A percentile compares a stretch with the other conserved stretches of the same genome.
Evolutionary conservation across 2,113 vertebrate species (phyloP).

Genomic region (Eudyptes chrysolophus): DNA sequence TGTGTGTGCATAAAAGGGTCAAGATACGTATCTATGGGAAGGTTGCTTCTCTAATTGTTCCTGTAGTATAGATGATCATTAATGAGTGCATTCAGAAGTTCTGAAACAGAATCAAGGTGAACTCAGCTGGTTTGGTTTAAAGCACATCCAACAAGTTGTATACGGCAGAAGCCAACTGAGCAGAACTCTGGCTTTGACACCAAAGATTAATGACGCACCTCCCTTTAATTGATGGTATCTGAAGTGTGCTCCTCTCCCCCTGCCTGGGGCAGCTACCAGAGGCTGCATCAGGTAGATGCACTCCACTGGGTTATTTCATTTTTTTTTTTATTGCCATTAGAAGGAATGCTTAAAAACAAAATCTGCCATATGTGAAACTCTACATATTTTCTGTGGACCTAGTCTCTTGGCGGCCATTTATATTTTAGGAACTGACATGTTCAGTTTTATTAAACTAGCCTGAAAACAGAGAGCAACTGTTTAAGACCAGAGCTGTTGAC

Average conservation of each 20-base stretch:
- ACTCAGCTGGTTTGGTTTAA: not conserved
- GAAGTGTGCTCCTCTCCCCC: conserved; percentile 8
- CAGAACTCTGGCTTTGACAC: conserved; percentile 50
- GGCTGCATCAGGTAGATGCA: conserved; percentile 25
- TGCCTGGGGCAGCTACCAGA: conserved; percentile 29
- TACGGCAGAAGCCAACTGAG: not conserved
- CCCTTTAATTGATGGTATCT: conserved; percentile 47
- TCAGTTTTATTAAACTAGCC: conserved; percentile 59
- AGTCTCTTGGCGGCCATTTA: conserved; percentile 38
- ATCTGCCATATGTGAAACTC: not conserved
- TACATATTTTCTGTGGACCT: conserved; percentile 14
- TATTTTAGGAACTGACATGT: conserved; percentile 55
- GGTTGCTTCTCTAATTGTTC: not conserved
- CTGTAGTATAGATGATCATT: not conserved
- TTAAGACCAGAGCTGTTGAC: conserved; percentile 24
- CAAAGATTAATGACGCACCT: conserved; percentile 58
- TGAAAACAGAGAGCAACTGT: conserved; percentile 50
- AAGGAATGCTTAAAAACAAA: conserved; percentile 12
- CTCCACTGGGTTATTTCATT: conserved; percentile 39
- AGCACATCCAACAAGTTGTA: not conserved
- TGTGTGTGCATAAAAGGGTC: not conserved
- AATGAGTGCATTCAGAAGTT: not conserved
- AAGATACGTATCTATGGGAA: not conserved
- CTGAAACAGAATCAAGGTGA: not conserved
- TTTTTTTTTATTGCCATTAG: not conserved